Base-by-base conservation (phyloP, 2,797 vertebrate species). In the Numenius phaeopus region DNA sequence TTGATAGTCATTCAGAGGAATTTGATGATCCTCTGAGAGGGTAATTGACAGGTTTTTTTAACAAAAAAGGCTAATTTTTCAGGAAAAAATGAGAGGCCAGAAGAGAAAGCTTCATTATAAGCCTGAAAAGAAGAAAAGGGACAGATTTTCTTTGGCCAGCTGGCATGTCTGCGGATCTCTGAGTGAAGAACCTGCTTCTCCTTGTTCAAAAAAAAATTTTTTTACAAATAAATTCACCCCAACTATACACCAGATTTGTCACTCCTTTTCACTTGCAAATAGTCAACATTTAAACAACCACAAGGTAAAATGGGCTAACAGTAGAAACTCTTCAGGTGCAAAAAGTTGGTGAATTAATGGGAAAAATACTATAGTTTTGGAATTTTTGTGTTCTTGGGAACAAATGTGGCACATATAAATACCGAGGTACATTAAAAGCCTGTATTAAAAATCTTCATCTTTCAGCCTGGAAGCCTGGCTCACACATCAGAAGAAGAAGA, bases 241-340 rank as follows among this genome's bases (percentile, higher is more conserved):
- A 89, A 27, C 14, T 17, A 32, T 37, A 81, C 14, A 78, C 15
- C 15, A 49, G 52, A 55, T 39, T 5, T 22, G 7, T 49, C 54
- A 80, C 16, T 39, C 46, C 49, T 90, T 92, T 73, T 89, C 44
- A 29, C 11, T 50, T 72, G 52, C 40, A 71, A 71, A 47, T 39
- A 89, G 10, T 29, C 15, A 34, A 20, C 17, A 57, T 80, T 50
- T 80, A 12, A 46, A 58, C 9, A 90, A 66, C 2, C 34, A 59
- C 12, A 34, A 1, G 1, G 37, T 57, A 44, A 16, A 61, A 20
- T 2, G 4, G 7, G 50, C 0, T 3, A 86, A 81, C 13, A n/a
- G 47, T 11, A 72, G n/a, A 80, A 83, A 69, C 32, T 42, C 47
- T 65, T 77, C 23, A 55, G 49, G 23, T 87, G 30, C 10, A 59